Evolutionary conservation across 2,888 invertebrate genomes (phyloP).

Genomic region (Polyommatus icarus): DNA sequence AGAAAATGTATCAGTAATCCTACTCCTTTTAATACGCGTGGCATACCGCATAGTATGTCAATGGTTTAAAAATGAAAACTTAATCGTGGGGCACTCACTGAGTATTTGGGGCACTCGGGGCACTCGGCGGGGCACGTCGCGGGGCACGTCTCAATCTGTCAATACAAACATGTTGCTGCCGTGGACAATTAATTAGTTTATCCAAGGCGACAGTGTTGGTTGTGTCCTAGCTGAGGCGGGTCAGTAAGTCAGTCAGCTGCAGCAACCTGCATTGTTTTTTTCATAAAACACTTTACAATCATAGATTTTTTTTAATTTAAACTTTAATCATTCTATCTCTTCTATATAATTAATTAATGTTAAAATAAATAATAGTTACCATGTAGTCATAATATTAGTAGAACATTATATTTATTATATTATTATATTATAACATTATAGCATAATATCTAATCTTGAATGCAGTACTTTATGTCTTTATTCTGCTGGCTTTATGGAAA

Average conservation of each 20-base stretch:
- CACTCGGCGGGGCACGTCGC: conserved; percentile 48
- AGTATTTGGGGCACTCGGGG: conserved; percentile 40
- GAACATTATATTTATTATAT: no score
- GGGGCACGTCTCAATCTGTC: conserved; percentile 66
- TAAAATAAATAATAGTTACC: no score
- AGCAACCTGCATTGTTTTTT: background rate
- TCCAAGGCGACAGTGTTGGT: conserved; percentile 49
- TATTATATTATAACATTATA: no score
- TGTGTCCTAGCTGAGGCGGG: conserved; percentile 32
- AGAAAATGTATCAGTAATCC: background rate
- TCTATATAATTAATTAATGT: no score
- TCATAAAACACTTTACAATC: no score
- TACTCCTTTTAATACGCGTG: background rate
- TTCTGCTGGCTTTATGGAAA: no score
- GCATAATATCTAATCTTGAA: no score
- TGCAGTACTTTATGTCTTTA: no score
- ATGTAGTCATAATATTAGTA: no score
- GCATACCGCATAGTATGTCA: conserved; percentile 8
- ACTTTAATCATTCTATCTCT: no score
- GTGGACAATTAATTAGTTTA: conserved; percentile 65
- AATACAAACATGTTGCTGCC: conserved; percentile 65
- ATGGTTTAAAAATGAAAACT: conserved; percentile 63
- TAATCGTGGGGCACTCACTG: conserved; percentile 56
- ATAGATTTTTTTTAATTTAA: no score
- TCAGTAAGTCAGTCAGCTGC: background rate